phyloP scores from a whole-genome alignment of 2,113 vertebrate genomes.

The Microcebus griseorufus region DNA sequence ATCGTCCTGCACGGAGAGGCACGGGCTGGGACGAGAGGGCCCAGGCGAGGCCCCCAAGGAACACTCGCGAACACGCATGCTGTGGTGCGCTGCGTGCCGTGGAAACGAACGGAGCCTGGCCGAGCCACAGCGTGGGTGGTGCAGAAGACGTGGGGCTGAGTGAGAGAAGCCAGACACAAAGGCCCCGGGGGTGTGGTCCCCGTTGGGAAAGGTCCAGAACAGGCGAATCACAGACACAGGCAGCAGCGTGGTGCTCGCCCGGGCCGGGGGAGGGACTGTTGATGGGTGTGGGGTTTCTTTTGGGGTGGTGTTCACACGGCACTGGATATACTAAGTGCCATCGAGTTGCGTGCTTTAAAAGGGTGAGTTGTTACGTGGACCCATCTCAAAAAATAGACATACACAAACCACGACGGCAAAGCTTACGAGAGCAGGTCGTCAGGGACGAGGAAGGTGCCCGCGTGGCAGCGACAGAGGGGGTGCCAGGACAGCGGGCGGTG shows the following conservation, averaged over 20 bases:
- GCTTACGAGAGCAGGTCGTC: neutral
- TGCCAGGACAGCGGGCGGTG: too few species aligned
- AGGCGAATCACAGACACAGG: fast-evolving
- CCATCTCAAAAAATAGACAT: neutral
- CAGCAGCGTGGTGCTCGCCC: fast-evolving
- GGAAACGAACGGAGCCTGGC: fast-evolving
- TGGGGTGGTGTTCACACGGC: fast-evolving
- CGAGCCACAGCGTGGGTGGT: fast-evolving
- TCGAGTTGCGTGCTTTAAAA: too few species aligned
- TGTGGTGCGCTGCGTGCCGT: fast-evolving
- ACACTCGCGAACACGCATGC: neutral
- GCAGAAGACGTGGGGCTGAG: fast-evolving
- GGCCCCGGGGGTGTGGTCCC: fast-evolving
- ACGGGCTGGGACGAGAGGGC: fast-evolving
- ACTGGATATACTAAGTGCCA: fast-evolving
- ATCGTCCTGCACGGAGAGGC: neutral
- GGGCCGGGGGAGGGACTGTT: neutral
- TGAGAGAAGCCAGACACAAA: fast-evolving
- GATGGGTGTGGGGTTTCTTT: neutral
- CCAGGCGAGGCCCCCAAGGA: too few species aligned
- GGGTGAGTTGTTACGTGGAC: neutral
- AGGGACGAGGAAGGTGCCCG: neutral
- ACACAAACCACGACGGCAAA: too few species aligned
- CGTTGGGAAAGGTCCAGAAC: fast-evolving
- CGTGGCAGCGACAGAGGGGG: neutral